phyloP scores from a whole-genome alignment of 2,888 invertebrate genomes.

The Xanthia togata region DNA sequence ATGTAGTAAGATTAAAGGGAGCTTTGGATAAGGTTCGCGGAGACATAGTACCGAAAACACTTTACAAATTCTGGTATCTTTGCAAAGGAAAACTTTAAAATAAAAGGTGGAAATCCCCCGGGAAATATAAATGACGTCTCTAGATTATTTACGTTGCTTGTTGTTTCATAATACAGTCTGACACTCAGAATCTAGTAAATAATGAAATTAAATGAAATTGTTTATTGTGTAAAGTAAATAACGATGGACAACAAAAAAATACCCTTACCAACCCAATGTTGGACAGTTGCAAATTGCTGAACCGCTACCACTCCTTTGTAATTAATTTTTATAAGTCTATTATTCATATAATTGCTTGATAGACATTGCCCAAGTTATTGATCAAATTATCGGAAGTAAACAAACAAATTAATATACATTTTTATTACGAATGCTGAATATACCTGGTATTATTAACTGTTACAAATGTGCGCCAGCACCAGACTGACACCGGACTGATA shows the following conservation, averaged over 20 bases:
- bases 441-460: slow-evolving; percentile 26
- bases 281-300: neutral
- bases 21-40: slow-evolving; percentile 12
- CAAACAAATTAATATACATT: slow-evolving; percentile 2
- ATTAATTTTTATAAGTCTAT: neutral
- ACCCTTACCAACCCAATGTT: neutral
- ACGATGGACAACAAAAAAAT: too few species aligned
- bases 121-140: neutral
- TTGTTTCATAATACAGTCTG: too few species aligned
- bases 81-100: slow-evolving; percentile 17
- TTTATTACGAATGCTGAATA: slow-evolving; percentile 27
- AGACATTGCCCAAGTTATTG: neutral
- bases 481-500: too few species aligned
- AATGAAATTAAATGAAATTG: too few species aligned
- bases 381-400: slow-evolving; percentile 21
- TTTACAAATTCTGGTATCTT: slow-evolving; percentile 6
- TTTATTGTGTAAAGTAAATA: too few species aligned
- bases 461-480: too few species aligned
- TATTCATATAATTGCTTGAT: neutral
- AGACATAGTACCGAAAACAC: slow-evolving; percentile 15
- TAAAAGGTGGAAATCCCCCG: neutral
- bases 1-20: slow-evolving; percentile 27
- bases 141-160: neutral
- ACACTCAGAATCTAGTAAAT: neutral
- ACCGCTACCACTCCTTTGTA: neutral